phyloP scores from a whole-genome alignment of 2,888 invertebrate species.

The Plebejus argus region DNA sequence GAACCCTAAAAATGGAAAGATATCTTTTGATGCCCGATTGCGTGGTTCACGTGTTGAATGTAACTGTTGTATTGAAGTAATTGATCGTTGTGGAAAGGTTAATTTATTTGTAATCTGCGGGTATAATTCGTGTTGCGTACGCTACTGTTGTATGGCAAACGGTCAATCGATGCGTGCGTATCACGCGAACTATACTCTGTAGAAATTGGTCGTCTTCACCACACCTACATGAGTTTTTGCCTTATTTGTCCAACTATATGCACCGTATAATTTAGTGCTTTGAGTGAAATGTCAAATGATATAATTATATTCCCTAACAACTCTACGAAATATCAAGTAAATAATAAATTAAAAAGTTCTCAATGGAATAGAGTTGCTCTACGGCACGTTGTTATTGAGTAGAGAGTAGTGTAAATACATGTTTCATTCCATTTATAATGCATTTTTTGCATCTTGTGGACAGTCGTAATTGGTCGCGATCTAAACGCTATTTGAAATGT shows the following conservation, averaged over 20 bases:
- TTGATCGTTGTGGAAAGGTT: background rate
- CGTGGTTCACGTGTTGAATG: background rate
- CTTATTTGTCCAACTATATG: background rate
- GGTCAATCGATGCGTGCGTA: slow-evolving; percentile 4
- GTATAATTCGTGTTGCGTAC: slow-evolving; percentile 18
- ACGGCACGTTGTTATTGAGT: no score
- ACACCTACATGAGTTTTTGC: background rate
- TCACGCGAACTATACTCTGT: slow-evolving; percentile 18
- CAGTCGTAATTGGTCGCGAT: background rate
- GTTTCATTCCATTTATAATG: background rate
- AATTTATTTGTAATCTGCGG: slow-evolving; percentile 23
- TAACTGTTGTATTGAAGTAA: background rate
- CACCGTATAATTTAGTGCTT: background rate
- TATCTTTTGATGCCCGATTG: background rate
- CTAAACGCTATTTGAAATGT: slow-evolving; percentile 8
- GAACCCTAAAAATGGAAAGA: background rate
- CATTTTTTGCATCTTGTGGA: background rate
- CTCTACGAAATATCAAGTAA: no score
- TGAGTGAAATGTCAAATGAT: no score
- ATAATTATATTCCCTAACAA: no score
- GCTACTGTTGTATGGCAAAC: slow-evolving; percentile 24
- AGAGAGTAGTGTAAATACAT: no score
- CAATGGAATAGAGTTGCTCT: no score
- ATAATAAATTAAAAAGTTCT: no score
- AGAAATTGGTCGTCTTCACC: background rate